Evolutionary conservation across 1,140 invertebrate species (phyloP).

Genomic region (Rhyzopertha dominica): DNA sequence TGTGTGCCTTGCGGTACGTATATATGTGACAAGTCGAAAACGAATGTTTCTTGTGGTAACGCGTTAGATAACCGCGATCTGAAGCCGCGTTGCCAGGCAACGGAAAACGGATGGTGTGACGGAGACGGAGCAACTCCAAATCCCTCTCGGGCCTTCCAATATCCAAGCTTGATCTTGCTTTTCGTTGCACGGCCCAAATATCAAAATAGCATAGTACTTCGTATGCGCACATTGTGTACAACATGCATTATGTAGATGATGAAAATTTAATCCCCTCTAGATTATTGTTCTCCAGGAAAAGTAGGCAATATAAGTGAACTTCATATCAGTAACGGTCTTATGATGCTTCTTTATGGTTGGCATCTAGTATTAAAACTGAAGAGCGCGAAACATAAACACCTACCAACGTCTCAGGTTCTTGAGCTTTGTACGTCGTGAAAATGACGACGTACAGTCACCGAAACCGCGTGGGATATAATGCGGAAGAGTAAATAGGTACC

Average conservation of each 20-base stretch:
- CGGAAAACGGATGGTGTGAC: conserved; percentile 17
- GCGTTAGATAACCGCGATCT: conserved; percentile 35
- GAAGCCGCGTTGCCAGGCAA: conserved; percentile 29
- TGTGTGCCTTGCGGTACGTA: conserved; percentile 22
- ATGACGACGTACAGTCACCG: neutral
- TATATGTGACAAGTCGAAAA: conserved; percentile 36
- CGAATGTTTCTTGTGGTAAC: conserved; percentile 37
- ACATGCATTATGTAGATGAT: conserved; percentile 27
- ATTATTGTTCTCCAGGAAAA: conserved; percentile 22
- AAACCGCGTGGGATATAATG: no score
- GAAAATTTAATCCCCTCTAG: conserved; percentile 25
- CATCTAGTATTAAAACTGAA: conserved; percentile 19
- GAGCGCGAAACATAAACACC: conserved; percentile 23
- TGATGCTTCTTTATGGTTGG: conserved; percentile 19
- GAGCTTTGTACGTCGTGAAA: conserved; percentile 3
- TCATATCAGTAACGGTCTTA: conserved; percentile 23
- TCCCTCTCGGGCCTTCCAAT: conserved; percentile 24
- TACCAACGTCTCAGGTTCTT: conserved; percentile 6
- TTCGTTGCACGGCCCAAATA: conserved; percentile 21
- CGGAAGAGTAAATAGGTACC: no score
- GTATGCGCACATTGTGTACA: conserved; percentile 18
- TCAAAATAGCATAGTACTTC: conserved; percentile 21
- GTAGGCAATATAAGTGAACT: conserved; percentile 20
- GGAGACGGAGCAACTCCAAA: conserved; percentile 16
- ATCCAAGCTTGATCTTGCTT: conserved; percentile 22